Evolutionary conservation across 2,797 vertebrate genomes (phyloP), one percentile per base, ranked within the genome.

Genomic region (Limnodromus scolopaceus): DNA sequence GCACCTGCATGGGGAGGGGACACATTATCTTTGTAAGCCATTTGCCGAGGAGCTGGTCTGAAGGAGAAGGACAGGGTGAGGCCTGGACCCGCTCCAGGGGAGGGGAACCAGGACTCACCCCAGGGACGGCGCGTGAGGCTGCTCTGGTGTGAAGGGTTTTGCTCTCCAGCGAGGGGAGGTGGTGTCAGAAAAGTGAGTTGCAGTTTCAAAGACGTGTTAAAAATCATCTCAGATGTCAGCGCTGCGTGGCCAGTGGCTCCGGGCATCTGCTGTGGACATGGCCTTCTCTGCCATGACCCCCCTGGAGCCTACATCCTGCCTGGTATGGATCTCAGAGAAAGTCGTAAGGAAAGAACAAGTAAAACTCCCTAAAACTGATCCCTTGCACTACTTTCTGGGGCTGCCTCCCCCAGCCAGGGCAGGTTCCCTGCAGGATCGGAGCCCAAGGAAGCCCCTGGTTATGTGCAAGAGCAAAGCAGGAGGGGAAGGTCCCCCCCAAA

Each of bases 101-200:
- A 77, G 18, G 30, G 17, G 54, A 68, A 55, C 27, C 55, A 63
- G 48, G 28, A 45, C 38, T 69, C 49, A 57, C 55, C 63, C 41
- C 28, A 23, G n/a, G 38, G 43, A 34, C 0, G 1, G 63, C 0
- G 0, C 36, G n/a, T 4, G 49, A 49, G 63, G 17, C 49, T 39
- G 63, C 63, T 39, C 49, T 34, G 28, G n/a, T 53, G 51, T 22
- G 49, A 51, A 81, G 55, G 36, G 55, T 2, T 81, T 75, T 69
- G n/a, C 49, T 61, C 69, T 63, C 57, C 77, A 51, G 49, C 2
- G 0, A 69, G 38, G 24, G n/a, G 32, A 34, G 38, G 45, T 23
- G 28, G 49, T 34, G n/a, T 34, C 7, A 3, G 83, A 43, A 22
- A 61, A 48, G 55, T 7, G 4, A 70, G 57, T 19, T 0, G 1